Evolutionary conservation across 2,888 invertebrate genomes (phyloP).

Genomic region (Lydus trimaculatus): DNA sequence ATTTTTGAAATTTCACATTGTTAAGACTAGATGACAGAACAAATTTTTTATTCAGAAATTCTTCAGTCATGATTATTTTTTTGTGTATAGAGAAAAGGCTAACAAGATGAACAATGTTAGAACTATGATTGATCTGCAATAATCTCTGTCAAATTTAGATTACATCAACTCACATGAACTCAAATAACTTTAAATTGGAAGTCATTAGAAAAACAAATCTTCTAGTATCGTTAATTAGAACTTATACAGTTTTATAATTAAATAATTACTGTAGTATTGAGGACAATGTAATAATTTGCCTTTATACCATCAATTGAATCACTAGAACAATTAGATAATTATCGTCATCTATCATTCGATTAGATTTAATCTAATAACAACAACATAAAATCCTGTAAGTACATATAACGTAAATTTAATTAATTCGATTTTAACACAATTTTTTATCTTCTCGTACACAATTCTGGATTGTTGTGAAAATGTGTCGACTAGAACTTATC

Average conservation of each 20-base stretch:
- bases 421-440: not conserved
- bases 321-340: not conserved
- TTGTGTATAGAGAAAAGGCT: not conserved
- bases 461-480: conserved; percentile 20
- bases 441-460: not conserved
- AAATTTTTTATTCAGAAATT: not conserved
- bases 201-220: not conserved
- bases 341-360: not conserved
- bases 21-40: not conserved
- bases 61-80: not conserved
- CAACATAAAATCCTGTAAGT: too few species aligned
- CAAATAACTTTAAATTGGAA: not conserved
- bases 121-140: not conserved
- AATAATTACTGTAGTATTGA: not conserved
- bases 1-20: not conserved
- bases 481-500: conserved; percentile 29
- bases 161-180: not conserved
- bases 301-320: not conserved
- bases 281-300: too few species aligned
- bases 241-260: not conserved
- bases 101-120: not conserved
- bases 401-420: too few species aligned
- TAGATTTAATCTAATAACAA: not conserved
- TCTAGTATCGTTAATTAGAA: not conserved
- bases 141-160: not conserved